Conservation (phyloP, 1,140 invertebrate genomes). For the Camponotus floridanus region DNA sequence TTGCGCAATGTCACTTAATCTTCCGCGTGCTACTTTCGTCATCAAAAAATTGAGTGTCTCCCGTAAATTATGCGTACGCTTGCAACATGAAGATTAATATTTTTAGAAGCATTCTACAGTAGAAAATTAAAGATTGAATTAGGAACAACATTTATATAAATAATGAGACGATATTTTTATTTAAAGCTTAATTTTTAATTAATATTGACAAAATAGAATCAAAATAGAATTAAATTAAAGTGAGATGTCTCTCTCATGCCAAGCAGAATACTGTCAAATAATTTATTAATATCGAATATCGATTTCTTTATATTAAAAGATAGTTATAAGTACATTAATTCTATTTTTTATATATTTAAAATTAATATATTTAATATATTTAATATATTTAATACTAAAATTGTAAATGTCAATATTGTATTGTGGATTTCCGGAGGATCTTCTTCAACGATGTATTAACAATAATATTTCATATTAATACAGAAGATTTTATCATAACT, state of each 20-base stretch:
- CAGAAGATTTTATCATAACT: neutral
- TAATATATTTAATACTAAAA: neutral
- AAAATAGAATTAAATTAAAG: neutral
- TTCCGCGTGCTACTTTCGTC: neutral
- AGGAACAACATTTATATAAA: neutral
- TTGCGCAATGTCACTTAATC: slow-evolving; percentile 30
- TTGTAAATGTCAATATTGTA: slow-evolving; percentile 1
- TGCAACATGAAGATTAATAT: neutral
- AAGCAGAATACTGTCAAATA: slow-evolving; percentile 22
- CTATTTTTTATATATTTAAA: neutral
- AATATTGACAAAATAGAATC: neutral
- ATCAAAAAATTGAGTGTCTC: slow-evolving; percentile 2
- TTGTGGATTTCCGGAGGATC: neutral
- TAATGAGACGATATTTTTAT: neutral
- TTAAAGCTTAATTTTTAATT: neutral
- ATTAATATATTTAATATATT: no score
- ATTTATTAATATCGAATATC: slow-evolving; percentile 30
- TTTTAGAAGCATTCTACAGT: neutral
- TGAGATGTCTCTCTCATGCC: neutral
- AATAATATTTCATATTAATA: slow-evolving; percentile 24
- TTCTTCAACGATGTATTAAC: slow-evolving; percentile 1
- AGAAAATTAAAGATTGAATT: neutral
- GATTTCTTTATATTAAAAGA: neutral
- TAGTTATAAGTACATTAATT: neutral
- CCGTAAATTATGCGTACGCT: neutral